These are phyloP conservation scores for Sylvia atricapilla DNA, from an alignment of 2,113 vertebrate species.

Conservation along the genomic window DNA sequence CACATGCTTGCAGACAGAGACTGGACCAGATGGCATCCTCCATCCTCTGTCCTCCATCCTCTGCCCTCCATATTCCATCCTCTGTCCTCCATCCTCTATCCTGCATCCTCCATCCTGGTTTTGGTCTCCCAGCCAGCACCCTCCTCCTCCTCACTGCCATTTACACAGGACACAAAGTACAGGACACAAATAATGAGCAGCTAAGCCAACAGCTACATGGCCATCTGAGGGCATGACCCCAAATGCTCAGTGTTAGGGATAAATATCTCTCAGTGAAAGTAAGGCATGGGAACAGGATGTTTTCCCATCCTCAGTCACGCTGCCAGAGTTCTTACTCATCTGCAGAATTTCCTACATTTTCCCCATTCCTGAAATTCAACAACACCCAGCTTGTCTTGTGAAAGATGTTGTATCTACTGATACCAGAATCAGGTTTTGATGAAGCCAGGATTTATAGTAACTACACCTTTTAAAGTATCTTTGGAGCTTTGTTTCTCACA, in stretches of 20 bases:
- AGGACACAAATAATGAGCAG: neutral
- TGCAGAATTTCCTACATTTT: neutral
- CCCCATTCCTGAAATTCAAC: neutral
- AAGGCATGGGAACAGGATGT: neutral
- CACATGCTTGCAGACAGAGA: neutral
- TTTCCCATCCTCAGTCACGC: accelerated
- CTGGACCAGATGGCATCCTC: neutral
- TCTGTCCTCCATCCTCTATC: neutral
- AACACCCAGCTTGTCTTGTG: neutral
- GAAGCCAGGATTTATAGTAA: neutral
- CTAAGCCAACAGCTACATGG: neutral
- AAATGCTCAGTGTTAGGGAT: neutral
- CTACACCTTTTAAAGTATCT: neutral
- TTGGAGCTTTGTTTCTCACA: neutral
- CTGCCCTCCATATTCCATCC: no score
- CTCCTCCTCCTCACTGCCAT: neutral
- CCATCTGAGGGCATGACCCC: neutral
- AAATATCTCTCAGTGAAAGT: neutral
- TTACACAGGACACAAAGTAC: neutral
- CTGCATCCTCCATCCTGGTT: neutral
- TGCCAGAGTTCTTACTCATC: neutral
- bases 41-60: neutral
- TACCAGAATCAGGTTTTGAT: neutral
- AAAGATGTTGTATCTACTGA: neutral
- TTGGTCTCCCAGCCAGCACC: neutral